phyloP scores from a whole-genome alignment of 2,113 vertebrate genomes.

The Gorilla gorilla region DNA sequence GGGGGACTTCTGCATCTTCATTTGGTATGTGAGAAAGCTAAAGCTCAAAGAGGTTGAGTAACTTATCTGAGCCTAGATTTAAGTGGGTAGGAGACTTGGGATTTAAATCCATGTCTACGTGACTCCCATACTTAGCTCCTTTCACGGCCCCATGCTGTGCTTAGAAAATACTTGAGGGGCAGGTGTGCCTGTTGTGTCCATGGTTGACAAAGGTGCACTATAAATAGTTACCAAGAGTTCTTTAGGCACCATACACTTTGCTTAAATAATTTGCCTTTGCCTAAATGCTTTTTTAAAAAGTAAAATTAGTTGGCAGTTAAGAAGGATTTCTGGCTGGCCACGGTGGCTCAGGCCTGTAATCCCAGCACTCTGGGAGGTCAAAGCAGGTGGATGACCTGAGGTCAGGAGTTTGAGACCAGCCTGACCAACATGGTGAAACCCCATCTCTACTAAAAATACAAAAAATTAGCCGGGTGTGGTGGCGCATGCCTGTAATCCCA shows the following conservation, averaged over 20 bases:
- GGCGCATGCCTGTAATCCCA: no score
- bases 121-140: background rate
- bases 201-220: background rate
- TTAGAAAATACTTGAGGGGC: accelerated
- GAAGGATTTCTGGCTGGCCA: background rate
- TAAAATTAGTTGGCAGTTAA: background rate
- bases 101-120: background rate
- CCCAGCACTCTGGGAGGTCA: no score
- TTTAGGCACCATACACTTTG: background rate
- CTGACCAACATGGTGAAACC: no score
- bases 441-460: no score
- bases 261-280: background rate
- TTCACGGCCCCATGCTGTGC: accelerated
- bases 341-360: no score
- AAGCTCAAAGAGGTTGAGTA: background rate
- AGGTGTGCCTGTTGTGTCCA: accelerated
- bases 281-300: background rate
- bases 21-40: background rate
- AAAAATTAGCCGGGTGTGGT: no score
- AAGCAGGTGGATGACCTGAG: no score
- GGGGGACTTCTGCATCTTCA: background rate
- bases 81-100: background rate
- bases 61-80: background rate
- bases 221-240: background rate
- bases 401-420: no score